Percentiles rank a stretch among this genome's conserved stretches.
These are phyloP conservation scores for Drosophila percnosoma DNA, from an alignment of 2,888 invertebrate genomes.

Conservation along the genomic window DNA sequence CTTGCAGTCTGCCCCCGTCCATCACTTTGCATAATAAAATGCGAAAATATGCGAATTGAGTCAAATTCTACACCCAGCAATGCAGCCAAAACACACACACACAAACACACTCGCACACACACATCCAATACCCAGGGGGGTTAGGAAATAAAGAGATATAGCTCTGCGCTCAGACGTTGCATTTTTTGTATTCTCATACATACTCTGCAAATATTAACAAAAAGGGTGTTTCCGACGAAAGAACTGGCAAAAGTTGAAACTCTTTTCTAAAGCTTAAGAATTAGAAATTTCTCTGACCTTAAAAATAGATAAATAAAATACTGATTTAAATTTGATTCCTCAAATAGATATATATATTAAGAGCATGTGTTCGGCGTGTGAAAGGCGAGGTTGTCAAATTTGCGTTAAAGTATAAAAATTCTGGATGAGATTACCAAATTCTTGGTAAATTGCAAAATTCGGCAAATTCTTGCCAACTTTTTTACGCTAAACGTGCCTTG, in stretches of 20 bases:
- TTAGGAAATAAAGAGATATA: slow-evolving; percentile 40
- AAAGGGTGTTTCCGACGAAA: neutral
- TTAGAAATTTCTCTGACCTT: accelerated
- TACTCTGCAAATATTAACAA: neutral
- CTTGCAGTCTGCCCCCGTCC: slow-evolving; percentile 55
- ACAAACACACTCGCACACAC: slow-evolving; percentile 33
- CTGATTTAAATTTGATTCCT: accelerated
- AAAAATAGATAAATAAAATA: neutral
- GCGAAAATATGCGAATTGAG: slow-evolving; percentile 79
- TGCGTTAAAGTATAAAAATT: accelerated
- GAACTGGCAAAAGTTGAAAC: neutral
- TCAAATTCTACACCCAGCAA: slow-evolving; percentile 60
- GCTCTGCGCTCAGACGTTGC: slow-evolving; percentile 31
- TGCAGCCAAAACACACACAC: slow-evolving; percentile 50
- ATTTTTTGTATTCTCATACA: slow-evolving; percentile 22
- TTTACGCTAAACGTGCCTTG: neutral
- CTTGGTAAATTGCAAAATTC: too few relatives aligned
- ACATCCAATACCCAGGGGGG: slow-evolving; percentile 9
- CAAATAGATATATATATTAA: neutral
- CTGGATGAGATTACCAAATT: neutral
- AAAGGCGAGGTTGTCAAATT: neutral
- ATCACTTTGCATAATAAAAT: slow-evolving; percentile 82
- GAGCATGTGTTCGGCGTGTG: neutral
- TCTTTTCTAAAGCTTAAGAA: neutral
- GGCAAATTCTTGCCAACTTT: accelerated